These are phyloP conservation scores for Luperina nickerlii DNA, from an alignment of 2,888 invertebrate species.

Conservation along the genomic window DNA sequence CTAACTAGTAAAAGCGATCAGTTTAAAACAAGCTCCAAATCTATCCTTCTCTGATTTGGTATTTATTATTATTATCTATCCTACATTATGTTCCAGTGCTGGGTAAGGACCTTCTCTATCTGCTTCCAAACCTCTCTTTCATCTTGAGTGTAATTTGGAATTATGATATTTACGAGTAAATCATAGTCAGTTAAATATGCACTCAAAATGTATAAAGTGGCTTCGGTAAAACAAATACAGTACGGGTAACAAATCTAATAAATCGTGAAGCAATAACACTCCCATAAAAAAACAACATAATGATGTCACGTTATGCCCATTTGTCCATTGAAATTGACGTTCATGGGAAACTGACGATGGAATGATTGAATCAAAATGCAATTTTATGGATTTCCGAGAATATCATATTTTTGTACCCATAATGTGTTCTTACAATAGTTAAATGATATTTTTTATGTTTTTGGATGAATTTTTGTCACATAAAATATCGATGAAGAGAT, in stretches of 20 bases:
- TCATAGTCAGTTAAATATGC: neutral
- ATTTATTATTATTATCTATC: neutral
- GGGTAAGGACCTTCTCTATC: neutral
- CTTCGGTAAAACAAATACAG: neutral
- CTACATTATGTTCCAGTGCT: neutral
- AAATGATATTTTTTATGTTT: neutral
- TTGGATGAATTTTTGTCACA: neutral
- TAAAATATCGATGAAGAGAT: no score
- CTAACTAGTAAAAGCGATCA: neutral
- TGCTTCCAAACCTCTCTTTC: neutral
- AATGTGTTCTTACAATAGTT: neutral
- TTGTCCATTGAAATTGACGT: constrained; percentile 44
- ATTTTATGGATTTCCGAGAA: constrained; percentile 44
- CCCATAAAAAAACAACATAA: neutral
- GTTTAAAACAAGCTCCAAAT: neutral
- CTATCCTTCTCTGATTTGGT: neutral
- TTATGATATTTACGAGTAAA: neutral
- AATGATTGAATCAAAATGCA: constrained; percentile 44
- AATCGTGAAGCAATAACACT: constrained; percentile 18
- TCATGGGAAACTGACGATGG: constrained; percentile 36
- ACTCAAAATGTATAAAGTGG: neutral
- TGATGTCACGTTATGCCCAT: constrained; percentile 20
- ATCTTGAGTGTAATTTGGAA: neutral
- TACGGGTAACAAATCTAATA: neutral
- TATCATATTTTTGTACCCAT: constrained; percentile 34